Evolutionary conservation across 2,888 invertebrate genomes (phyloP).

Genomic region (Xylocampa areola): DNA sequence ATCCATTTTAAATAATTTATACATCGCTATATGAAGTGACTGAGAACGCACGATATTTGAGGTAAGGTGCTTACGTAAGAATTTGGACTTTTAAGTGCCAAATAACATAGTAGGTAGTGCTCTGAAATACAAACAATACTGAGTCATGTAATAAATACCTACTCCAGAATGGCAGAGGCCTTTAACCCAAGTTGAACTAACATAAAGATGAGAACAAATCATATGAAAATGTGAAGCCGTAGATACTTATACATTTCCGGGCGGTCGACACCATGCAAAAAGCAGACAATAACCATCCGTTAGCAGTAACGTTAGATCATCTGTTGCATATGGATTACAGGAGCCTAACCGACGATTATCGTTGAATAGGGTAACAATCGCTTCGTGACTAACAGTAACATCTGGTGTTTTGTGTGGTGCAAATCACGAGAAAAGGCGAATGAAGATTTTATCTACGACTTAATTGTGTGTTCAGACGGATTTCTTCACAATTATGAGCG

Average conservation of each 20-base stretch:
- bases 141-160: neutral
- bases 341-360: conserved; percentile 56
- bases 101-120: too few relatives aligned
- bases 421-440: conserved; percentile 1
- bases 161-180: too few relatives aligned
- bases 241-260: conserved; percentile 23
- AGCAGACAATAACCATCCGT: conserved; percentile 53
- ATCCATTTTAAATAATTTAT: too few relatives aligned
- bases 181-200: too few relatives aligned
- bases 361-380: conserved; percentile 52
- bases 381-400: conserved; percentile 53
- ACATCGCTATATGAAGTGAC: too few relatives aligned
- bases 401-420: conserved; percentile 14
- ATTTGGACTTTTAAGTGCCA: too few relatives aligned
- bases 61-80: too few relatives aligned
- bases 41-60: too few relatives aligned
- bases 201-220: conserved; percentile 1
- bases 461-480: neutral
- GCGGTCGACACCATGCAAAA: conserved; percentile 38
- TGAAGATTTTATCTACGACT: neutral
- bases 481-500: neutral
- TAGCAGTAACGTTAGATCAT: conserved; percentile 57
- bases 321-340: conserved; percentile 63
- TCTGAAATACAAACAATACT: neutral
- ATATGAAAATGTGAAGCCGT: neutral